Conservation (phyloP, 2,888 invertebrate genomes). For the Hanleya hanleyi region DNA sequence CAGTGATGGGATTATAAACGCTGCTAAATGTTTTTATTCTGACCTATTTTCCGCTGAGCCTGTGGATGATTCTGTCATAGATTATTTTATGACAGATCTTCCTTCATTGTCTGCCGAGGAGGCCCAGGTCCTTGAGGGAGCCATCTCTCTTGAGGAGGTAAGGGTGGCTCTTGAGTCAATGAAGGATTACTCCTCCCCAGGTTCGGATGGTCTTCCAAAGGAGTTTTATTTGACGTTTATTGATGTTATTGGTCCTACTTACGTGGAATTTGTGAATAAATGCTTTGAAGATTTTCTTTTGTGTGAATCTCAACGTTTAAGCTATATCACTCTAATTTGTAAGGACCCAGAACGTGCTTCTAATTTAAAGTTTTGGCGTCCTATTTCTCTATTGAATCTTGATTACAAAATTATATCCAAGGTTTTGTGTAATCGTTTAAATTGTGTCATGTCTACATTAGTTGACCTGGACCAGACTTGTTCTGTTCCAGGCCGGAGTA, state of each 20-base stretch:
- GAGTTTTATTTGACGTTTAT: not conserved
- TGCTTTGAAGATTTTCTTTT: not conserved
- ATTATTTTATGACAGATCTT: not conserved
- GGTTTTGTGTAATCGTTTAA: not conserved
- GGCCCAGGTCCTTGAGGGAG: not conserved
- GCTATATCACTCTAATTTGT: not conserved
- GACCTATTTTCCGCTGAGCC: not conserved
- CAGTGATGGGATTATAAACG: not conserved
- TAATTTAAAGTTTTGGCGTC: not conserved
- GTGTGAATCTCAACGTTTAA: not conserved
- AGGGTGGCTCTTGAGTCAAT: not conserved
- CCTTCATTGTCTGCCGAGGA: not conserved
- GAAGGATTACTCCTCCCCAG: not conserved
- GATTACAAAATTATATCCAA: conserved; percentile 3
- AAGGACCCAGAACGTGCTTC: not conserved
- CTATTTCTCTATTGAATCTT: not conserved
- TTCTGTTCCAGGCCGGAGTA: not conserved
- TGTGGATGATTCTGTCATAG: not conserved
- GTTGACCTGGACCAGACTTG: conserved; percentile 6
- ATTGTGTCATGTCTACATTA: not conserved
- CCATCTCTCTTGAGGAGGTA: not conserved
- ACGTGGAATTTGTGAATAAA: not conserved
- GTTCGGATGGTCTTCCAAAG: not conserved
- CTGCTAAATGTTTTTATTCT: not conserved
- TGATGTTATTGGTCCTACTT: not conserved